Evolutionary conservation across 1,140 invertebrate genomes (phyloP).

Genomic region (Brachionus rotundiformis): DNA sequence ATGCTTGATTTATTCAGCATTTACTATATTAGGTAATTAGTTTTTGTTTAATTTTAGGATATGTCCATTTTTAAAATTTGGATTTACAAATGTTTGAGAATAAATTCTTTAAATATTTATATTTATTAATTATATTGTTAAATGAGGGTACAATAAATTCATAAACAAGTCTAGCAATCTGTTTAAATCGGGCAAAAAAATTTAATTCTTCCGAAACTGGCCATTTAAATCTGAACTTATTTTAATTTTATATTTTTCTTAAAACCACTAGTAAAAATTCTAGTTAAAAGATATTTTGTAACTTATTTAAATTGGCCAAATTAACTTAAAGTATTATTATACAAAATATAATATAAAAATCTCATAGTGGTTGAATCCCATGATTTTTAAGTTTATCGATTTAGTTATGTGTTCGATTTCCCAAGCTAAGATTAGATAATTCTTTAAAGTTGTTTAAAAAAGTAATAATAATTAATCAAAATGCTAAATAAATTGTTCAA

Average conservation of each 20-base stretch:
- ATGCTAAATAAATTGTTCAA: conserved; percentile 20
- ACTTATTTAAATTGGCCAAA: too few species aligned
- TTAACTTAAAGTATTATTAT: too few species aligned
- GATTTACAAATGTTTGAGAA: conserved; percentile 12
- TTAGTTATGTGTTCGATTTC: not conserved
- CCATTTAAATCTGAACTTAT: not conserved
- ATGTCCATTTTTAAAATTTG: not conserved
- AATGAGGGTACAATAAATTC: conserved; percentile 8
- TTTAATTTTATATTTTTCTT: not conserved
- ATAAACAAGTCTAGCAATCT: conserved; percentile 19
- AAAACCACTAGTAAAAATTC: not conserved
- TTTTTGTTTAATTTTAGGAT: not conserved
- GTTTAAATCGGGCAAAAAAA: not conserved
- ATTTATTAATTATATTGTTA: not conserved
- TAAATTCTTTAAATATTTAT: conserved; percentile 11
- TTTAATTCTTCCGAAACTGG: conserved; percentile 1
- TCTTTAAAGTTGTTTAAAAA: not conserved
- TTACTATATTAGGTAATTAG: not conserved
- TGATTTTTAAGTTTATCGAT: not conserved
- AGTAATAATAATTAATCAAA: conserved; percentile 1
- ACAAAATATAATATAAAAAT: too few species aligned
- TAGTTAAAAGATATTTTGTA: too few species aligned
- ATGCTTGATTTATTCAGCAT: not conserved
- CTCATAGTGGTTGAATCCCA: not conserved
- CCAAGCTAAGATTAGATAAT: conserved; percentile 3